Conservation (phyloP, 2,888 invertebrate species). For the Drosophila quinaria region DNA sequence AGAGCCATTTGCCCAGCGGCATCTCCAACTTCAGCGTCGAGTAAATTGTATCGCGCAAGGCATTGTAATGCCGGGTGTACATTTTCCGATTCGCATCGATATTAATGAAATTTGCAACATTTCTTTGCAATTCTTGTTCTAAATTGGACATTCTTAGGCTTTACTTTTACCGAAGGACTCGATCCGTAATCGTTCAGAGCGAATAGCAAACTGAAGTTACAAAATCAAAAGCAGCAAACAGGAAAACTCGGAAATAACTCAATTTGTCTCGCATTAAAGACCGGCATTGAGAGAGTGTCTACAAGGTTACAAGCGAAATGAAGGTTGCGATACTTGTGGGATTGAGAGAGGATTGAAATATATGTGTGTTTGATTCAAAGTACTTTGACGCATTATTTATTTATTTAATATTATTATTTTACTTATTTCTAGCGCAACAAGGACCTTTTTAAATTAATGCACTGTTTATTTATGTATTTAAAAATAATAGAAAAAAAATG, state of each 20-base stretch:
- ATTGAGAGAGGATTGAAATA: background rate
- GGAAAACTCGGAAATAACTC: background rate
- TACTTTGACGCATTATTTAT: no score
- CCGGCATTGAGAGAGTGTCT: background rate
- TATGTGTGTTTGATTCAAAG: background rate
- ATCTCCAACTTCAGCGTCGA: conserved; percentile 20
- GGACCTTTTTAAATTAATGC: no score
- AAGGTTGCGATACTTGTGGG: background rate
- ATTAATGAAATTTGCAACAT: conserved; percentile 14
- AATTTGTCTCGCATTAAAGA: background rate
- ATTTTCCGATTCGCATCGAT: conserved; percentile 4
- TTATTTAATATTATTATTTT: no score
- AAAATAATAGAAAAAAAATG: no score
- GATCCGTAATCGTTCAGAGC: background rate
- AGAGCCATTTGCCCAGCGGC: conserved; percentile 41
- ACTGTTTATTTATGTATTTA: no score
- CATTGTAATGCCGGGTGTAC: conserved; percentile 12
- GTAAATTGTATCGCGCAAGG: conserved; percentile 41
- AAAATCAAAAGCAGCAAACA: background rate
- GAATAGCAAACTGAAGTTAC: conserved; percentile 1
- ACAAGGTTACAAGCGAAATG: background rate
- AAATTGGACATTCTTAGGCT: conserved; percentile 6
- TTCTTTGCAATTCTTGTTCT: conserved; percentile 11
- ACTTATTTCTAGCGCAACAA: no score
- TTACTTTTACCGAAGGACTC: background rate